Evolutionary conservation across 2,888 invertebrate species (phyloP), one percentile per base, ranked within the genome.

Genomic region (Cosmia trapezina): DNA sequence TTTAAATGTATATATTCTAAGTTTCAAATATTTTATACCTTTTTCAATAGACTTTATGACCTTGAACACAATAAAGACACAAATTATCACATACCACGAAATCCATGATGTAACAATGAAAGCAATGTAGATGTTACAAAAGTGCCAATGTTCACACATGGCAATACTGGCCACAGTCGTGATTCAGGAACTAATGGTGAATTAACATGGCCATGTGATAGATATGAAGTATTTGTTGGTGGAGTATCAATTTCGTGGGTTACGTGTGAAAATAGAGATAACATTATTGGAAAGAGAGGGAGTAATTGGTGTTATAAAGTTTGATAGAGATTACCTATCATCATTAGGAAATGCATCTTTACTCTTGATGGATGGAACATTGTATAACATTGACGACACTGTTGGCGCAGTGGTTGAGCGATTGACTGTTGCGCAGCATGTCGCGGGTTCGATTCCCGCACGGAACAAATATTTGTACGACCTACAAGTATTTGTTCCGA

Each of bases 11-110:
- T 6, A 37, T 4, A 65, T 33, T n/a, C 22, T 6, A 37, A 45
- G 14, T 33, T 62, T 47, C 9, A 63, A 37, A 28, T 19, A 75
- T 64, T 37, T 75, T 19, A 75, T 45, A 64, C 57, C 60, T 51
- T 70, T 49, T 53, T 41, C 41, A 59, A 72, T 37, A 59, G 47
- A 54, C 19, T 72, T 76, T 73, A 76, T 59, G 53, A 76, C 53
- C 73, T 63, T 73, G 33, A 43, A 54, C 47, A 79, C 51, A 65
- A 78, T 68, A 78, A 60, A 59, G 43, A 69, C 47, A 71, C 71
- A 82, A 84, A 83, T 85, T 83, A 83, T 73, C 83, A 83, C 85
- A 61, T 79, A 84, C 79, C 79, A 57, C 79, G 54, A 79, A 72
- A 84, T 73, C 62, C 80, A 83, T 83, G 70, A 72, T 45, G 80